Conservation (phyloP, 2,888 invertebrate genomes). For the Hecatera dysodea region DNA sequence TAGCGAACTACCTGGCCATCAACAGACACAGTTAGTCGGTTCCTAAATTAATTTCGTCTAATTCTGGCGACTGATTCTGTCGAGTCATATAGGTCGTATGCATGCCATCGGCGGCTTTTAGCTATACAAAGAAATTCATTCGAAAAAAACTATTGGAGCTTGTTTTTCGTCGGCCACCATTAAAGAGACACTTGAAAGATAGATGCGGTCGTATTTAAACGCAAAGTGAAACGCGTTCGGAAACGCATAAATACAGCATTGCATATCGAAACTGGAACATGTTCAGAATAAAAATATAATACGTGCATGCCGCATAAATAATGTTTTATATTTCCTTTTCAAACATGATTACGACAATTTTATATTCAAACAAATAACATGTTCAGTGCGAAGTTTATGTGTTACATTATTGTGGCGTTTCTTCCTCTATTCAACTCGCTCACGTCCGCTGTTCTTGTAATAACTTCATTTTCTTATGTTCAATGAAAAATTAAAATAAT, state of each 20-base stretch:
- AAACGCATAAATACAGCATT: conserved; percentile 48
- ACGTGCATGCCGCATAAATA: conserved; percentile 43
- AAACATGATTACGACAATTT: conserved; percentile 63
- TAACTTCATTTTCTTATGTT: conserved; percentile 78
- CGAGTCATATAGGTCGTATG: conserved; percentile 83
- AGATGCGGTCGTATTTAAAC: conserved; percentile 74
- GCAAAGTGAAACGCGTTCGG: conserved; percentile 58
- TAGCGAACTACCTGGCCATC: conserved; percentile 80
- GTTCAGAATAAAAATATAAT: conserved; percentile 40
- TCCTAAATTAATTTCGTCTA: conserved; percentile 87
- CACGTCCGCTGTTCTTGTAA: conserved; percentile 72
- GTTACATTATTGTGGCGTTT: conserved; percentile 62
- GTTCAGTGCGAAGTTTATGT: conserved; percentile 56
- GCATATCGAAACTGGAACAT: conserved; percentile 40
- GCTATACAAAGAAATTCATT: conserved; percentile 70
- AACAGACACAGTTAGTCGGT: conserved; percentile 75
- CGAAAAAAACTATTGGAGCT: conserved; percentile 76
- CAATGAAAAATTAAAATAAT: conserved; percentile 86
- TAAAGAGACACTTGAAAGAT: conserved; percentile 88
- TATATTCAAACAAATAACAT: conserved; percentile 56
- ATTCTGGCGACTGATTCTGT: conserved; percentile 81
- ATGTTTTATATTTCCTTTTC: conserved; percentile 65
- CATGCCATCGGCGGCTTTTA: conserved; percentile 84
- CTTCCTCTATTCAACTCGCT: conserved; percentile 58
- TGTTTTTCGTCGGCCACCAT: conserved; percentile 85